Evolutionary conservation across 2,797 vertebrate genomes (phyloP), one percentile per base, ranked within the genome.

Genomic region (Thaleichthys pacificus): DNA sequence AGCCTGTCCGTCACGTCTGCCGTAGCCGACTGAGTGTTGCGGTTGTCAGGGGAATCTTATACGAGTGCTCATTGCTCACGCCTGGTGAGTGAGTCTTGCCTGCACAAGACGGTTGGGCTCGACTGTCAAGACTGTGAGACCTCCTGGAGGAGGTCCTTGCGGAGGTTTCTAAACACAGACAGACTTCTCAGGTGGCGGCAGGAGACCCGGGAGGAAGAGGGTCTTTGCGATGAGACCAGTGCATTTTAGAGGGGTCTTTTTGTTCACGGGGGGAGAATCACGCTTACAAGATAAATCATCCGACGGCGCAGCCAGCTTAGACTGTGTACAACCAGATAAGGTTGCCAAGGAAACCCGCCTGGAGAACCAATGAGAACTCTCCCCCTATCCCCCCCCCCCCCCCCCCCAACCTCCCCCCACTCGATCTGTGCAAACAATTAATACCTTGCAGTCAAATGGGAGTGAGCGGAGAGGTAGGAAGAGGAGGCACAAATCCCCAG

Each of bases 261-360:
- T 91, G 90, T 91, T 79, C 82, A 82, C 64, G 66, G 85, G 72
- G 63, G 86, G 83, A 80, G 76, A 83, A 86, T 89, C 84, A 68
- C 69, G 75, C 82, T 83, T 86, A 87, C 84, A 79, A 89, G 89
- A 92, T 89, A 90, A 92, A 92, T 86, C 85, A 85, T 79, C 73
- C 83, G 49, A 68, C 84, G 66, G 77, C 65, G 88, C 86, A 88
- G 88, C 70, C 80, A 54, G 84, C 84, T 90, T 83, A 85, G 84
- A 91, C 89, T 90, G 86, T 88, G 86, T 92, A 93, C 91, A 87
- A 86, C 88, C 86, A 84, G 92, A 94, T 93, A 93, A 87, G 84
- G 91, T 94, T 93, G 89, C 92, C 91, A 88, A 88, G 91, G 93
- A 91, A 93, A 93, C 93, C 82, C 86, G 85, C 73, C 73, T 68